Percentiles rank a stretch among this genome's conserved stretches.
phyloP scores from a whole-genome alignment of 2,113 vertebrate species.

The Dromiciops gliroides region DNA sequence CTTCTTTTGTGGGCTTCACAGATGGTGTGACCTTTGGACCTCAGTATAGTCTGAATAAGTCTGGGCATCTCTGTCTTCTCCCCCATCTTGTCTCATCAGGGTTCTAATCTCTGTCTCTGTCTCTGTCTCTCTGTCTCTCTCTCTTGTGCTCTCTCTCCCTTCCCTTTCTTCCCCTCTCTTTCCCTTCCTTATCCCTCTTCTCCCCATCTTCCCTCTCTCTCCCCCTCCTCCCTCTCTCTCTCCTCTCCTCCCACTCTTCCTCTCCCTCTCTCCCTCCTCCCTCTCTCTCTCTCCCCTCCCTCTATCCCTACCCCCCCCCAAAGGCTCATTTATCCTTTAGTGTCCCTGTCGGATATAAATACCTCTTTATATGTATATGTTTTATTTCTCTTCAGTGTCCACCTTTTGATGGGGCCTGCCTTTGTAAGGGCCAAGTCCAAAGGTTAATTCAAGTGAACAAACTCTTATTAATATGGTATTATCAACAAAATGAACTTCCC shows the following conservation, averaged over 20 bases:
- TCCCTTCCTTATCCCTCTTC: too few relatives aligned
- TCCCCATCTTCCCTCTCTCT: too few relatives aligned
- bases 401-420: not conserved
- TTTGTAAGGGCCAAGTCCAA: not conserved
- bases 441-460: not conserved
- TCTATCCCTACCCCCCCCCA: too few relatives aligned
- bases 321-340: too few relatives aligned
- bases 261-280: too few relatives aligned
- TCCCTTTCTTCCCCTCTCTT: rapidly evolving
- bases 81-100: not conserved
- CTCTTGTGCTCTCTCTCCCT: too few relatives aligned
- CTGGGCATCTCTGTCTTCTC: not conserved
- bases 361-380: not conserved
- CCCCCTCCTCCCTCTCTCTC: too few relatives aligned
- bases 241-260: too few relatives aligned
- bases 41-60: not conserved
- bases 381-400: not conserved
- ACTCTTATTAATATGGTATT: not conserved
- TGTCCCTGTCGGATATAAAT: not conserved
- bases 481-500: not conserved
- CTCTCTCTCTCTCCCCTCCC: too few relatives aligned
- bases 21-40: not conserved
- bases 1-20: not conserved
- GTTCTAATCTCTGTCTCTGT: not conserved
- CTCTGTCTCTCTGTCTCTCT: too few relatives aligned